Base-by-base conservation (phyloP, 2,888 invertebrate species). In the Apamea sordens region DNA sequence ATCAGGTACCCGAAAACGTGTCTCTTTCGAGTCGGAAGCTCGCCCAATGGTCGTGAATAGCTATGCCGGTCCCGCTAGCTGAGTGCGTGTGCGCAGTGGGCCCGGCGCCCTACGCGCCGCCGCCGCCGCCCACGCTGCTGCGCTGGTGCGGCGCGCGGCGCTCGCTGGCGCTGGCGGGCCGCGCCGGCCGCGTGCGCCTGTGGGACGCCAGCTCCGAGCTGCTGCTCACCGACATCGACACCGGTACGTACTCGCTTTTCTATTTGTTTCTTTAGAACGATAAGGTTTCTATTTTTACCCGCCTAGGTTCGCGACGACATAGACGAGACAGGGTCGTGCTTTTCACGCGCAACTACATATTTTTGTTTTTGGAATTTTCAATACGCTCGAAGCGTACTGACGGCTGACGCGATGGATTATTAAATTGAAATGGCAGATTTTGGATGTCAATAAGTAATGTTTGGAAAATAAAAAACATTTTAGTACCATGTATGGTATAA, bases 171-270 rank as follows among this genome's bases (percentile, higher is more conserved):
- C 98, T 98, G 85, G 98, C 98, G 21, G 99, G 99, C 0, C 98
- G 98, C 91, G 98, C 98, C 32, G 97, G 98, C 75, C 95, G 97
- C 73, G 97, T 99, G 86, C 97, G 99, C 73, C 97, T 99, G 83
- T 99, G 99, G 99, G 99, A 99, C 96, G 98, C 98, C 65, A 97
- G 98, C 92, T 97, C 97, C 67, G 99, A 99, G 96, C 96, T 98
- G 89, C 98, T 98, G 92, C 95, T 97, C 68, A 97, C 97, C 88
- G 99, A 99, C 94, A 97, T 99, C 86, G 97, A 98, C 68, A 98
- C 99, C 13, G 98, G 98, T 87, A 56, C 3, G 76, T 74, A 53
- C 53, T 18, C 50, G 0, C 41, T 41, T 41, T 41, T 10, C 41
- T 41, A 41, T 41, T 41, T 10, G 41, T 41, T 41, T 41, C 10